Evolutionary conservation across 2,797 vertebrate species (phyloP).

Genomic region (Xenops minutus): DNA sequence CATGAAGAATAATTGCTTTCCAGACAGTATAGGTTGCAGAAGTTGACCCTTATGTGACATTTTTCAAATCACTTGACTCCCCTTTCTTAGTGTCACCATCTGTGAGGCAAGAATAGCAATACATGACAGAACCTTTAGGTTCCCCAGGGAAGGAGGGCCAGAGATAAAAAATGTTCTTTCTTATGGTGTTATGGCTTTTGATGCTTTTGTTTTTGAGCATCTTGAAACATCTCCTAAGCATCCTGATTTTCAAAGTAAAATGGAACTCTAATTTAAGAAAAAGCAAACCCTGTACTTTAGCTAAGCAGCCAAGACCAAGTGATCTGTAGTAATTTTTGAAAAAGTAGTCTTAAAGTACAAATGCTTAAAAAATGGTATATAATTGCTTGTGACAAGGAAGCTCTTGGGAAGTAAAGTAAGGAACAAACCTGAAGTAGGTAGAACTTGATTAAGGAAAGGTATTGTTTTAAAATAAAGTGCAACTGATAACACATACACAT

Average conservation of each 20-base stretch:
- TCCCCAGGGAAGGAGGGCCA: not conserved
- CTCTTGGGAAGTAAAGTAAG: not conserved
- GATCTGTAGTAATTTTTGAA: not conserved
- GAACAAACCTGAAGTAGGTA: not conserved
- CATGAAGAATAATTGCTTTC: conserved; percentile 11
- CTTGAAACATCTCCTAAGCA: not conserved
- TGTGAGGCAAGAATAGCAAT: not conserved
- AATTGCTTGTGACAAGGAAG: not conserved
- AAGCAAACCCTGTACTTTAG: not conserved
- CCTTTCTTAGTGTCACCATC: not conserved
- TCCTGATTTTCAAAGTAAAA: not conserved
- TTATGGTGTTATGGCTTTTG: not conserved
- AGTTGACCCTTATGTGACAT: not conserved
- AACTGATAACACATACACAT: not conserved
- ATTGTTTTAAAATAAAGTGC: not conserved
- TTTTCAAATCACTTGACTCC: not conserved
- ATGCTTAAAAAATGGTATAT: not conserved
- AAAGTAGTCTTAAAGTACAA: not conserved
- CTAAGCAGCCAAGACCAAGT: not conserved
- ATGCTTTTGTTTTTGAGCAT: not conserved
- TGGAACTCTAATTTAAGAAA: not conserved
- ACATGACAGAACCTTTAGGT: not conserved
- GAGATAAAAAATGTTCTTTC: not conserved
- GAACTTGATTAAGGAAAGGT: not conserved
- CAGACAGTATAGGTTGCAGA: not conserved